Evolutionary conservation across 1,140 invertebrate genomes (phyloP), one percentile per base, ranked within the genome.

Genomic region (Drosophila sucinea): DNA sequence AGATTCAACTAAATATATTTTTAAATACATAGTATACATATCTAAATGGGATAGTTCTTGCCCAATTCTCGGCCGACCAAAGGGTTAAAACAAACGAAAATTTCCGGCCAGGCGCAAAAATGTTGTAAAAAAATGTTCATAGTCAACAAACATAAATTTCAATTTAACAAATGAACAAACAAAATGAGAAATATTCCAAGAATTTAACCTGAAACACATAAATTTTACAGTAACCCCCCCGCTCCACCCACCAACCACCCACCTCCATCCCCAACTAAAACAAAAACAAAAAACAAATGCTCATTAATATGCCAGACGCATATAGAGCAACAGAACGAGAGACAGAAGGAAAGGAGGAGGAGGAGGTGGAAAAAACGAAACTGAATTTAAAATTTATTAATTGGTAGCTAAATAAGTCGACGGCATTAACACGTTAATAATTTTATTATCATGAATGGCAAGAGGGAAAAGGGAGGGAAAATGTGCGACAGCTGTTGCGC

Each of bases 301-400:
- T 81, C 84, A 89, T 89, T 89, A 89, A 90, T 89, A 89, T 89
- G 84, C 84, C 70, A 75, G 84, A 77, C 84, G 84, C 73, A 80
- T 63, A 58, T 67, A 67, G 57, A 44, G 60, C 55, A 63, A 58
- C 29, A 17, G 17, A 1, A 10, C 3, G 11, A 27, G 44, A 27
- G 44, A 7, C 2, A 6, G 23, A 23, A 17, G 1, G 17, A 11
- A n/a, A 23, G 60, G 10, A 7, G 60, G 5, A 60, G 44, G 6
- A 7, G 8, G n/a, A 4, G 29, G n/a, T 30, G 11, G 5, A 0
- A 29, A 58, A 41, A 35, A 61, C 30, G 67, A 51, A 70, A 68
- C 54, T 67, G 63, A 74, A 87, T 80, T 83, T 75, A 81, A 86
- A 89, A 89, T 89, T 84, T 89, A 89, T 89, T 89, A 89, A 89